Conservation (phyloP, 2,888 invertebrate genomes). For the Tetragonisca angustula region DNA sequence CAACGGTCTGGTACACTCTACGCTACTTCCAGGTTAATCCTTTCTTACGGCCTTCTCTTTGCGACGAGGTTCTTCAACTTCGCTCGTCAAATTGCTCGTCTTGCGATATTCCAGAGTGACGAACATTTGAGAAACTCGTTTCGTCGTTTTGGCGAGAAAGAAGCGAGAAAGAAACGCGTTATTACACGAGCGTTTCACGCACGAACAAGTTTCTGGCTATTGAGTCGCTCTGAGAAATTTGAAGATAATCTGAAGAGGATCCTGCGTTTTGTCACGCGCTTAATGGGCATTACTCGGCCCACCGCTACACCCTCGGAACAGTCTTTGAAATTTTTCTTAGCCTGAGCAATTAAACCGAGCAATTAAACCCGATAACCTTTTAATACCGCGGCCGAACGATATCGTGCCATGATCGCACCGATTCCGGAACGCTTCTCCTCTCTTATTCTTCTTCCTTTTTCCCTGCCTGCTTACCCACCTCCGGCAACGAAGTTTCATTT, state of each 20-base stretch:
- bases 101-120: not conserved
- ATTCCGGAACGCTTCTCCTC: not conserved
- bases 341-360: not conserved
- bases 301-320: not conserved
- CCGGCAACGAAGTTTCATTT: not conserved
- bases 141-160: not conserved
- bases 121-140: not conserved
- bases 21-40: conserved; percentile 29
- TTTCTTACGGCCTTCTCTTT: not conserved
- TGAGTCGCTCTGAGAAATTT: not conserved
- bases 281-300: not conserved
- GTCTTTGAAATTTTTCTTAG: not conserved
- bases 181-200: too few relatives aligned
- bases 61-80: conserved; percentile 13
- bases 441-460: too few relatives aligned
- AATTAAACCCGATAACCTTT: not conserved
- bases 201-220: not conserved
- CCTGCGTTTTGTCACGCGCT: not conserved
- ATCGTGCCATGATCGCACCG: not conserved
- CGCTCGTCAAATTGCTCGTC: conserved; percentile 14
- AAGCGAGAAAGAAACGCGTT: not conserved
- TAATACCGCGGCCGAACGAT: not conserved
- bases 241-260: conserved; percentile 4
- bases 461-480: too few relatives aligned
- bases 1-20: conserved; percentile 16